Conservation (phyloP, 2,888 invertebrate genomes). For the Polyploca ridens region DNA sequence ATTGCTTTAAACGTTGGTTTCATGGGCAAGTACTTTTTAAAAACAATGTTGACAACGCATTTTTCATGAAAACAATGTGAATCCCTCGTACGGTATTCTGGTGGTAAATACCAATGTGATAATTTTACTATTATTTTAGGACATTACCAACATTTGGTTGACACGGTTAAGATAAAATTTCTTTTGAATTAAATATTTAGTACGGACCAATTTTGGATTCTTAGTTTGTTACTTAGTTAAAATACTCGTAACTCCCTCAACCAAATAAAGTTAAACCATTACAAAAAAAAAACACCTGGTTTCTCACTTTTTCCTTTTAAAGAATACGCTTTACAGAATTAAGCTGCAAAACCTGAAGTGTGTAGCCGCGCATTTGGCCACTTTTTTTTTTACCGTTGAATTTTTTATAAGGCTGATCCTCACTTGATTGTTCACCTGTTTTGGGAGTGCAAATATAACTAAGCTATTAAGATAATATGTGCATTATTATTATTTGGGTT, state of each 20-base stretch:
- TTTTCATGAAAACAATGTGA: background rate
- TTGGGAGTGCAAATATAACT: background rate
- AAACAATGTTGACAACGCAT: background rate
- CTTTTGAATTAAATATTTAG: too few species aligned
- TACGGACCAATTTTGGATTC: too few species aligned
- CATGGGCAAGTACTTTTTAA: background rate
- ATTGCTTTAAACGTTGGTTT: background rate
- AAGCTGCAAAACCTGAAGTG: conserved; percentile 21
- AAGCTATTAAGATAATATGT: background rate
- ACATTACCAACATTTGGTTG: too few species aligned
- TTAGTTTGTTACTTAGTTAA: background rate
- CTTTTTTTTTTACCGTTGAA: conserved; percentile 36
- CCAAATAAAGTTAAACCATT: background rate
- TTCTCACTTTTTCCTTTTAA: background rate
- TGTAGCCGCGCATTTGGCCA: conserved; percentile 20
- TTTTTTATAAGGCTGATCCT: conserved; percentile 35
- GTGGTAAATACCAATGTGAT: background rate
- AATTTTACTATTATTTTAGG: too few species aligned
- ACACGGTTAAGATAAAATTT: too few species aligned
- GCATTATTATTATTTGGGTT: background rate
- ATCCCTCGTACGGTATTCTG: background rate
- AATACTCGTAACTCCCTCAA: background rate
- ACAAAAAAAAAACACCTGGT: background rate
- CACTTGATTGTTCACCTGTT: conserved; percentile 24
- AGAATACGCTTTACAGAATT: conserved; percentile 6